A percentile compares a stretch with the other conserved stretches of the same genome.
phyloP scores from a whole-genome alignment of 2,797 vertebrate species.

The Sebastes vulpes region DNA sequence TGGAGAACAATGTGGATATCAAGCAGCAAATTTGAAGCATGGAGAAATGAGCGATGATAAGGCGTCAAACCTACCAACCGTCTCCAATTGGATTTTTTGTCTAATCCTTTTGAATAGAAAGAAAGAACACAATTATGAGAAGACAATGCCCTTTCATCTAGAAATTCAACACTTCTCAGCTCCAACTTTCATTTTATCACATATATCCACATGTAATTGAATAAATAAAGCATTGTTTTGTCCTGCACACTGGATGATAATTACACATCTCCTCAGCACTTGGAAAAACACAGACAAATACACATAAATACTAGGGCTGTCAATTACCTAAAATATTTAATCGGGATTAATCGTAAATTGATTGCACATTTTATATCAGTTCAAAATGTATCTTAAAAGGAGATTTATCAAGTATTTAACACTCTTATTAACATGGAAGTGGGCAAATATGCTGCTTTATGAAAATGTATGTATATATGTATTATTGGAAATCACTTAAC shows the following conservation, averaged over 20 bases:
- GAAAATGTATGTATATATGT: neutral
- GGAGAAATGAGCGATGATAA: slow-evolving; percentile 43
- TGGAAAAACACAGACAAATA: neutral
- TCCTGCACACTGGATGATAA: neutral
- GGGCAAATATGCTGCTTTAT: too few species aligned
- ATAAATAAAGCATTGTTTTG: slow-evolving; percentile 10
- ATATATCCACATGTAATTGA: slow-evolving; percentile 9
- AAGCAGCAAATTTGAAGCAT: slow-evolving; percentile 48
- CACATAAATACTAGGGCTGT: neutral
- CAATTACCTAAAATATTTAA: neutral
- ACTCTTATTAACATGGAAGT: neutral
- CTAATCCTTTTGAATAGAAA: slow-evolving; percentile 41
- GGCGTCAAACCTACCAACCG: slow-evolving; percentile 31
- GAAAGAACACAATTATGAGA: slow-evolving; percentile 53
- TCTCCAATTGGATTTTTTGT: slow-evolving; percentile 55
- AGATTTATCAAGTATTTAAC: neutral
- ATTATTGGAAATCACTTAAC: neutral
- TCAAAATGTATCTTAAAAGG: neutral
- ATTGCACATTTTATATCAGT: neutral
- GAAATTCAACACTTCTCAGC: slow-evolving; percentile 37
- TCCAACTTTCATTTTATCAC: slow-evolving; percentile 34
- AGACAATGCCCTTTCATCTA: slow-evolving; percentile 43
- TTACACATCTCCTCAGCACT: neutral
- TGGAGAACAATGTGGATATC: slow-evolving; percentile 42
- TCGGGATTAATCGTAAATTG: neutral